phyloP scores from a whole-genome alignment of 2,888 invertebrate genomes.

The Timema podura region DNA sequence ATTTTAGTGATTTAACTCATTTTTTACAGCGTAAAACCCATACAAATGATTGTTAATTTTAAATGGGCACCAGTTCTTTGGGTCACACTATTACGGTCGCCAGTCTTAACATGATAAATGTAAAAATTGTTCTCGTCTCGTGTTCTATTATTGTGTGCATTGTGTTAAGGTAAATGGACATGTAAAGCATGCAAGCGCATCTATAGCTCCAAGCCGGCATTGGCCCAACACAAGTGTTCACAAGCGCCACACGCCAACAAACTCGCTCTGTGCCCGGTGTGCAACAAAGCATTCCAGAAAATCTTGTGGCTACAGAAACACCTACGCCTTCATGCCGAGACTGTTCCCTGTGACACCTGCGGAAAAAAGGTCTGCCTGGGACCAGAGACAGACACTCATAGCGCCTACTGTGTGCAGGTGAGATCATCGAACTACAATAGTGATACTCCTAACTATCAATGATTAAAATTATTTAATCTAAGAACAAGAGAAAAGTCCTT shows the following conservation, averaged over 20 bases:
- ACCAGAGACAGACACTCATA: background rate
- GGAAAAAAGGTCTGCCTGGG: slow-evolving; percentile 19
- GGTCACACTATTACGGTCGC: too few relatives aligned
- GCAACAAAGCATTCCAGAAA: slow-evolving; percentile 35
- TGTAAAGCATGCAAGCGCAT: slow-evolving; percentile 41
- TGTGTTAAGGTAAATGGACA: slow-evolving; percentile 34
- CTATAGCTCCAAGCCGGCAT: slow-evolving; percentile 39
- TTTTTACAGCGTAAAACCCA: too few relatives aligned
- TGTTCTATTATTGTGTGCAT: background rate
- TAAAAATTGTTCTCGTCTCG: too few relatives aligned
- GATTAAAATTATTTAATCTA: too few relatives aligned
- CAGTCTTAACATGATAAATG: too few relatives aligned
- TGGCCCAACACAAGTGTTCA: slow-evolving; percentile 36
- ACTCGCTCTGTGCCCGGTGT: slow-evolving; percentile 31
- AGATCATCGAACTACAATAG: background rate
- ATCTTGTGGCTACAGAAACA: slow-evolving; percentile 35
- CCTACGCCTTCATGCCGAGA: slow-evolving; percentile 40
- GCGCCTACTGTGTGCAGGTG: slow-evolving; percentile 17
- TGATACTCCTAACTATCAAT: too few relatives aligned
- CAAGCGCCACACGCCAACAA: background rate
- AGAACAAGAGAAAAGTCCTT: too few relatives aligned
- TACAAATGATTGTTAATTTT: too few relatives aligned
- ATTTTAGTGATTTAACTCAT: too few relatives aligned
- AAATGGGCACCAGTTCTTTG: too few relatives aligned
- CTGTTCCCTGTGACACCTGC: slow-evolving; percentile 37